Evolutionary conservation across 2,113 vertebrate genomes (phyloP), one percentile per base, ranked within the genome.

Genomic region (Gambusia holbrooki): DNA sequence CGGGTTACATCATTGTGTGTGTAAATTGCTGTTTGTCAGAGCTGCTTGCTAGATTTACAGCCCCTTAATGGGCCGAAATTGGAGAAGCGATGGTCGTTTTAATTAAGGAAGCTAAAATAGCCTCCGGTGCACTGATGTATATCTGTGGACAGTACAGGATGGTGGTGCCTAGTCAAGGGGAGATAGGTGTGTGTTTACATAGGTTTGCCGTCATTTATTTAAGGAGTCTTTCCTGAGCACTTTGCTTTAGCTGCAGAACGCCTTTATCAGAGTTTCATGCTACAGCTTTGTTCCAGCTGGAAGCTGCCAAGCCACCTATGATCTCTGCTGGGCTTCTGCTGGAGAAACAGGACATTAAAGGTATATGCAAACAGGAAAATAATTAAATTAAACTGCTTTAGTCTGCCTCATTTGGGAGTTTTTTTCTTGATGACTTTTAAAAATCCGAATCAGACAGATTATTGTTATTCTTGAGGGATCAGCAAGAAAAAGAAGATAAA

Each of bases 21-120:
- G 87, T 82, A 89, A 89, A 89, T 85, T 83, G 81, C 89, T 86
- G 85, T 83, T 78, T 78, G 86, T 69, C 51, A 66, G 84, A 84
- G 84, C 79, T 66, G 76, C 83, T 87, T 62, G 71, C 71, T 75
- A 86, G 90, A 93, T 93, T 93, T 92, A 93, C 90, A 84, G 82
- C 89, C 76, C 67, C 69, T 87, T 93, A 93, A 93, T 93, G 82
- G 89, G 82, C 68, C 12, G 27, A 67, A 90, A 92, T 81, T 89
- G 85, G 83, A 87, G 85, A 74, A 87, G 79, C 81, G 71, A 84
- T 87, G 79, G 77, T 77, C 71, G 69, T 76, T 89, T 92, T 92
- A 93, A 93, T 95, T 93, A 93, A 87, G 70, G 76, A 65, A 67
- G 74, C 81, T 78, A 60, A 92, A 88, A 84, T 76, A 71, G 75